A percentile compares a stretch with the other conserved stretches of the same genome.
Conservation (phyloP, 2,113 vertebrate species). For the Anoura caudifer region DNA sequence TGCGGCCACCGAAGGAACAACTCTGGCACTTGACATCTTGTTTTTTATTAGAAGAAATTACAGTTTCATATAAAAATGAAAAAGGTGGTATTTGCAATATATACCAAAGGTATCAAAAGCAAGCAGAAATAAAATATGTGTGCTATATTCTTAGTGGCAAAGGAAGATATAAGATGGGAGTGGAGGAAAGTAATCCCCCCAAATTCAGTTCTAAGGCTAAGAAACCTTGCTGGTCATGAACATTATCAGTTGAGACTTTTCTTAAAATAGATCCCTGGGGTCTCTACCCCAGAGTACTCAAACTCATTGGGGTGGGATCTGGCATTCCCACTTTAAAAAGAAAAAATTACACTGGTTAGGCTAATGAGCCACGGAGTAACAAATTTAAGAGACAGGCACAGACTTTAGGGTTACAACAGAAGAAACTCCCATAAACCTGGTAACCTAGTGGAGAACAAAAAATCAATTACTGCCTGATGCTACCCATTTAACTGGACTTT, state of each 20-base stretch:
- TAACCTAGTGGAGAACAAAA: not conserved
- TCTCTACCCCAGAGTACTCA: not conserved
- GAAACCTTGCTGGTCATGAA: not conserved
- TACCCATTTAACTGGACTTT: not conserved
- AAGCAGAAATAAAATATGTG: not conserved
- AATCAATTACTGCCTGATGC: not conserved
- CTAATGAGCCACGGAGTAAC: not conserved
- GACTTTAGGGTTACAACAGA: not conserved
- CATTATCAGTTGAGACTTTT: not conserved
- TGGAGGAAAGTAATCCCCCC: not conserved
- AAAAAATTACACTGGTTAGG: conserved; percentile 35
- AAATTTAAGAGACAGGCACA: not conserved
- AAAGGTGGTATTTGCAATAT: not conserved
- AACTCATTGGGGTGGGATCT: not conserved
- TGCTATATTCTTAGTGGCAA: not conserved
- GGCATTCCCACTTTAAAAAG: not conserved
- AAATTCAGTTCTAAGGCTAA: not conserved
- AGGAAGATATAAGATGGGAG: not conserved
- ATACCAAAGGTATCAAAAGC: not conserved
- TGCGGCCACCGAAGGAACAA: not conserved
- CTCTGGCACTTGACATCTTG: not conserved
- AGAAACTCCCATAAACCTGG: not conserved
- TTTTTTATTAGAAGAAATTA: not conserved
- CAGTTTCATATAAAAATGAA: not conserved
- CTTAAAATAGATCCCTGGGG: not conserved